These are phyloP conservation scores for Leptinotarsa texana DNA, from an alignment of 1,140 invertebrate genomes.

Conservation along the genomic window DNA sequence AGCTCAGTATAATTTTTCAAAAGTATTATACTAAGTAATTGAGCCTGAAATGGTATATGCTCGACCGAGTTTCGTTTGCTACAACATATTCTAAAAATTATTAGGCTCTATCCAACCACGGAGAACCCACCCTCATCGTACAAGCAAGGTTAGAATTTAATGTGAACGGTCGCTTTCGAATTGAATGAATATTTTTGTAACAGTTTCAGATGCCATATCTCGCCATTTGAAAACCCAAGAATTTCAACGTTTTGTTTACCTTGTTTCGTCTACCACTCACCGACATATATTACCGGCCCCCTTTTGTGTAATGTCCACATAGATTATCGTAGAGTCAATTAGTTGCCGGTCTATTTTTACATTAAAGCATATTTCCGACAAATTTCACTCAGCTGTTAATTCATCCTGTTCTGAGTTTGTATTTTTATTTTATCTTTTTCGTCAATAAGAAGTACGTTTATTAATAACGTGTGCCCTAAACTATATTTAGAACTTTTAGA, in stretches of 20 bases:
- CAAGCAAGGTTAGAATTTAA: no score
- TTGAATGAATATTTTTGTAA: no score
- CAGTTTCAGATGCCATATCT: no score
- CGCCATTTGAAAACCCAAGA: no score
- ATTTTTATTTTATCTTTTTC: slow-evolving; percentile 10
- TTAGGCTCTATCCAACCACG: no score
- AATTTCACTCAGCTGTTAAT: slow-evolving; percentile 30
- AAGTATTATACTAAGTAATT: no score
- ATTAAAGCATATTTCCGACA: slow-evolving; percentile 37
- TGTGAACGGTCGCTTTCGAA: no score
- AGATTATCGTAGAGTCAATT: slow-evolving; percentile 31
- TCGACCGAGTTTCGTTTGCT: no score
- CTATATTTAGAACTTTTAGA: neutral
- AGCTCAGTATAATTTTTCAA: no score
- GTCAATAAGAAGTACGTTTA: slow-evolving; percentile 4
- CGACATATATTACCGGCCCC: neutral
- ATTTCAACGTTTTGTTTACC: neutral
- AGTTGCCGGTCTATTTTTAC: slow-evolving; percentile 37
- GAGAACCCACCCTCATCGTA: no score
- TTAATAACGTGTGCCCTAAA: slow-evolving; percentile 4
- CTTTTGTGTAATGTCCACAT: slow-evolving; percentile 12
- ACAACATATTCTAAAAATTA: no score
- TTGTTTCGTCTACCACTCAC: slow-evolving; percentile 5
- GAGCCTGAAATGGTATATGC: no score
- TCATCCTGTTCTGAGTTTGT: slow-evolving; percentile 14